Percentiles rank a stretch among this genome's conserved stretches.
Conservation (phyloP, 2,888 invertebrate species). For the Glomeris marginata region DNA sequence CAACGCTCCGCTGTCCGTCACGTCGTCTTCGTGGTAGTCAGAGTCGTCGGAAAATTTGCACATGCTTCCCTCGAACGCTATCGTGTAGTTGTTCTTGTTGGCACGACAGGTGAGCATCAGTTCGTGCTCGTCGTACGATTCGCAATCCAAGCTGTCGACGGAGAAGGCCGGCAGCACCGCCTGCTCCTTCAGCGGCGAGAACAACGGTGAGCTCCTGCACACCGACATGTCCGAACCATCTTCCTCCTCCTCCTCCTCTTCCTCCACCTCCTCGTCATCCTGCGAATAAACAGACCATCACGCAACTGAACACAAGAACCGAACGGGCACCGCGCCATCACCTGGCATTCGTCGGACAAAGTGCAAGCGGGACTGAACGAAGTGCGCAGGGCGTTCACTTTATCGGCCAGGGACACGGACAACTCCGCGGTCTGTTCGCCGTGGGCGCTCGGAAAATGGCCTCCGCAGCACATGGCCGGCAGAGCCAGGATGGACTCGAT, state of each 20-base stretch:
- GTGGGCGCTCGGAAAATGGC: constrained; percentile 44
- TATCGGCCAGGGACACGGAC: constrained; percentile 63
- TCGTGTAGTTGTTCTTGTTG: constrained; percentile 87
- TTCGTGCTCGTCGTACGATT: constrained; percentile 61
- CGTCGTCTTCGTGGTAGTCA: constrained; percentile 42
- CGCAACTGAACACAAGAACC: too few relatives aligned
- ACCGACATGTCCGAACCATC: constrained; percentile 54
- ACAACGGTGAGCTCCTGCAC: constrained; percentile 66
- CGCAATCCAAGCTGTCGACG: constrained; percentile 80
- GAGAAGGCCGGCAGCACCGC: constrained; percentile 48
- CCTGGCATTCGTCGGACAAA: too few relatives aligned
- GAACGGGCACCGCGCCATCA: background rate
- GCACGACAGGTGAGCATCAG: constrained; percentile 80
- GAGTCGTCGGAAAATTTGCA: constrained; percentile 52
- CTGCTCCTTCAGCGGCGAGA: constrained; percentile 71
- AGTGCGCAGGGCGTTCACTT: constrained; percentile 54
- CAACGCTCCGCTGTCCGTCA: constrained; percentile 15
- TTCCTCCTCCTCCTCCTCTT: background rate
- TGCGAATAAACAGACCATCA: too few relatives aligned
- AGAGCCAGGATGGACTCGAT: constrained; percentile 52
- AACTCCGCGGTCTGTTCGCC: constrained; percentile 72
- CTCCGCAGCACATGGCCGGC: constrained; percentile 31
- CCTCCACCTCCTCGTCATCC: background rate
- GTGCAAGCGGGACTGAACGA: constrained; percentile 50
- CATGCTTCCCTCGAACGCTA: constrained; percentile 65